Evolutionary conservation across 2,888 invertebrate species (phyloP).

Genomic region (Thelaira solivaga): DNA sequence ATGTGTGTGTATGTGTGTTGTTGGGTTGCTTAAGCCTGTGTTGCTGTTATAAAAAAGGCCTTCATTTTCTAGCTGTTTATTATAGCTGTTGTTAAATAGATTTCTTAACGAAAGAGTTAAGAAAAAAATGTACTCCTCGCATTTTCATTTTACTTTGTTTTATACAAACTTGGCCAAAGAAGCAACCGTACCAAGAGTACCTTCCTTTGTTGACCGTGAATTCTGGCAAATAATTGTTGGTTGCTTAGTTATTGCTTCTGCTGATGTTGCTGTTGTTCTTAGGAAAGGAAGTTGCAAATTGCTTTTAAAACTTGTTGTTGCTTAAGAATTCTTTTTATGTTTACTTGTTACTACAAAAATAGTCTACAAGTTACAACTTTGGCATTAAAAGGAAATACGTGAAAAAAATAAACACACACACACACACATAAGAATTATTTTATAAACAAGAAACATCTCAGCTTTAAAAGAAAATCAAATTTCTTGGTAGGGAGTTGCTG

Average conservation of each 20-base stretch:
- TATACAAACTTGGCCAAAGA: constrained; percentile 25
- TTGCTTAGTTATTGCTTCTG: constrained; percentile 14
- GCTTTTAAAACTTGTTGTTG: constrained; percentile 51
- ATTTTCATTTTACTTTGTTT: constrained; percentile 43
- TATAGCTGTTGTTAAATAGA: constrained; percentile 58
- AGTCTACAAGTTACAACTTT: constrained; percentile 25
- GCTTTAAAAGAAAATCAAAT: constrained; percentile 48
- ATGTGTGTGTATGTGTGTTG: no score
- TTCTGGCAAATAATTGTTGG: constrained; percentile 61
- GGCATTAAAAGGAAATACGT: constrained; percentile 51
- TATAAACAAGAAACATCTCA: constrained; percentile 2
- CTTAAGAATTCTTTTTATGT: constrained; percentile 17
- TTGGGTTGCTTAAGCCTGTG: background rate
- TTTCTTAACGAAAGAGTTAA: constrained; percentile 31
- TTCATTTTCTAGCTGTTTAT: constrained; percentile 61
- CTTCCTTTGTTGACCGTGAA: constrained; percentile 64
- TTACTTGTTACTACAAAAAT: constrained; percentile 27
- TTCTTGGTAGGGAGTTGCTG: constrained; percentile 52
- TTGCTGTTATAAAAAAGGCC: constrained; percentile 39
- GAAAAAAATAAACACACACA: background rate
- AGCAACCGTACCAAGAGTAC: constrained; percentile 15
- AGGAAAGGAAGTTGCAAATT: constrained; percentile 65
- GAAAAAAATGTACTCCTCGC: constrained; percentile 22
- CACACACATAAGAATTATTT: background rate
- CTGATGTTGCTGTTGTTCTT: constrained; percentile 36